These are phyloP conservation scores for Drosophila testacea DNA, from an alignment of 2,888 invertebrate species.

Conservation along the genomic window DNA sequence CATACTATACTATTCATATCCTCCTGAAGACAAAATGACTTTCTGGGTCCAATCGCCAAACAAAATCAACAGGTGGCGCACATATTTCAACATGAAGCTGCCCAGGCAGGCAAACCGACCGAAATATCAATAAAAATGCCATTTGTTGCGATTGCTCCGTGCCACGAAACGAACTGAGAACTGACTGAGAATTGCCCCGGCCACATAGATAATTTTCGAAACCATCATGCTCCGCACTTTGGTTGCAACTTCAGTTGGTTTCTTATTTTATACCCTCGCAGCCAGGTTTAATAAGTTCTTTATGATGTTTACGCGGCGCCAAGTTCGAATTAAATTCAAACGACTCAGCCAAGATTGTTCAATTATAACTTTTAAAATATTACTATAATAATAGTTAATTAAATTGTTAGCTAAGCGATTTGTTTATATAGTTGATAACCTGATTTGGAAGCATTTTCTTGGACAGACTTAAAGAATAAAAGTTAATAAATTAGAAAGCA, in stretches of 20 bases:
- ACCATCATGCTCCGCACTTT: slow-evolving; percentile 14
- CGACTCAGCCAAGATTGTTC: slow-evolving; percentile 2
- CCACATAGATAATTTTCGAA: slow-evolving; percentile 50
- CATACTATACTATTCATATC: slow-evolving; percentile 9
- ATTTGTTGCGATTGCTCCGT: slow-evolving; percentile 75
- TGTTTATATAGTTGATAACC: background rate
- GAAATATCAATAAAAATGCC: slow-evolving; percentile 82
- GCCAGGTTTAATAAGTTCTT: slow-evolving; percentile 25
- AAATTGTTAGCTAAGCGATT: slow-evolving; percentile 2
- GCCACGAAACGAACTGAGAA: slow-evolving; percentile 58
- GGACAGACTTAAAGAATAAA: background rate
- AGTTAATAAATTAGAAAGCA: no score
- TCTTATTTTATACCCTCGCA: slow-evolving; percentile 22
- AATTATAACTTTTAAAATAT: slow-evolving; percentile 15
- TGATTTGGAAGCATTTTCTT: background rate
- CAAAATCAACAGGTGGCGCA: slow-evolving; percentile 78
- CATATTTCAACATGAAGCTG: slow-evolving; percentile 77
- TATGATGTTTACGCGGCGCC: slow-evolving; percentile 14
- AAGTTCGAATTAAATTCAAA: slow-evolving; percentile 14
- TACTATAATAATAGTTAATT: slow-evolving; percentile 5
- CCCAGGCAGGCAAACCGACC: slow-evolving; percentile 61
- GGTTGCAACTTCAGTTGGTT: slow-evolving; percentile 11
- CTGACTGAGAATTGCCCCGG: slow-evolving; percentile 22
- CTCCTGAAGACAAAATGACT: slow-evolving; percentile 13
- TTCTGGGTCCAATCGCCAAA: slow-evolving; percentile 53